Percentiles rank a stretch among this genome's conserved stretches.
Conservation (phyloP, 1,140 invertebrate genomes). For the Rhagoletis pomonella region DNA sequence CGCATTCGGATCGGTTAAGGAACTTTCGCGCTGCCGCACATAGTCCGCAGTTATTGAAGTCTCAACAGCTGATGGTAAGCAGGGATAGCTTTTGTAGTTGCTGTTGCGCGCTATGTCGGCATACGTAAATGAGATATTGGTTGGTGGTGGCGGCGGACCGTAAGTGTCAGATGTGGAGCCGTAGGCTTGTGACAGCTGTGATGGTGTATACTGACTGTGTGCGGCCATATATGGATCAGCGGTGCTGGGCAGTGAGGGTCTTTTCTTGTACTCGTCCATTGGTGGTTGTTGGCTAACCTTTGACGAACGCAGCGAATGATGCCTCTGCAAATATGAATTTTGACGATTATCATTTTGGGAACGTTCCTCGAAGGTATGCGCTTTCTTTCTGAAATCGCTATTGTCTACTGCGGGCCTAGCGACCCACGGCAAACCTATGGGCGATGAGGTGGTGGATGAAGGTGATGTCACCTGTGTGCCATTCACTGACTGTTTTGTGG, state of each 20-base stretch:
- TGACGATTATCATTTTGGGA: constrained; percentile 65
- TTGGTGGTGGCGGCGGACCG: constrained; percentile 64
- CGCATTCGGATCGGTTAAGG: constrained; percentile 67
- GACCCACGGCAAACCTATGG: constrained; percentile 70
- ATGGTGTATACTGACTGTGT: constrained; percentile 48
- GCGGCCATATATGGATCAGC: constrained; percentile 61
- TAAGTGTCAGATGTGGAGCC: neutral
- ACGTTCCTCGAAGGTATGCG: constrained; percentile 67
- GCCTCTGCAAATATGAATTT: constrained; percentile 63
- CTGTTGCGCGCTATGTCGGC: constrained; percentile 60
- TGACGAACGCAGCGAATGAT: constrained; percentile 67
- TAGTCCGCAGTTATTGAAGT: constrained; percentile 58
- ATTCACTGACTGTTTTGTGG: constrained; percentile 58
- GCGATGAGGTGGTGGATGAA: constrained; percentile 65
- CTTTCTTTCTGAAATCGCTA: constrained; percentile 68
- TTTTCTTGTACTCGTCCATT: constrained; percentile 65
- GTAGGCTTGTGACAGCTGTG: constrained; percentile 37
- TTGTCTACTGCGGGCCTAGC: constrained; percentile 70
- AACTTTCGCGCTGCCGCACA: constrained; percentile 56
- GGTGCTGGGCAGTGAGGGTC: constrained; percentile 70
- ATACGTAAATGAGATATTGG: constrained; percentile 70
- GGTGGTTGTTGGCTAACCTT: constrained; percentile 53
- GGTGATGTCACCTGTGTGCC: constrained; percentile 63
- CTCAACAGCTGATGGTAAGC: constrained; percentile 63
- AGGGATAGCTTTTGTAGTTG: constrained; percentile 69